Conservation (phyloP, 92 coral and sea anemone genomes). For the Phenganax stokvisi region DNA sequence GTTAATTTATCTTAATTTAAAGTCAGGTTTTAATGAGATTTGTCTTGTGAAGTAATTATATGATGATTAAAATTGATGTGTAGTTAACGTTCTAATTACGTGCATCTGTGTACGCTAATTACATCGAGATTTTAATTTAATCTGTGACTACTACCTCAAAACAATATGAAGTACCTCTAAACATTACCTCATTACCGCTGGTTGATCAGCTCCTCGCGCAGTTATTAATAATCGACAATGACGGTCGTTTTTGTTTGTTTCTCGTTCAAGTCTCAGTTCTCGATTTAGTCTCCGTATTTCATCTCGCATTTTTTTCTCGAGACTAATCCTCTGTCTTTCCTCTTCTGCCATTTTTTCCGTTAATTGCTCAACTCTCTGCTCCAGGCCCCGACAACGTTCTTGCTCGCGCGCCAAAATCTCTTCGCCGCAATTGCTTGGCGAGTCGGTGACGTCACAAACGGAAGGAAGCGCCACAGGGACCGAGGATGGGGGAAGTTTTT, state of each 20-base stretch:
- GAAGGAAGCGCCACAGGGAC: slow-evolving; percentile 9
- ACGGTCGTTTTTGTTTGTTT: not conserved
- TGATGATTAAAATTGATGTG: not conserved
- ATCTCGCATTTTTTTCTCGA: slow-evolving; percentile 57
- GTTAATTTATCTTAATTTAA: slow-evolving; percentile 16
- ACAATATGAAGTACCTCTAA: not conserved
- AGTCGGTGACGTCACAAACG: slow-evolving; percentile 21
- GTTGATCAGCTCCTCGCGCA: not conserved
- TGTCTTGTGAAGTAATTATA: not conserved
- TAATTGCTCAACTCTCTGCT: slow-evolving; percentile 62
- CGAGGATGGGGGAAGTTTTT: slow-evolving; percentile 10
- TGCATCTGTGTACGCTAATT: not conserved
- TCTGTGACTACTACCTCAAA: not conserved
- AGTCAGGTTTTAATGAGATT: not conserved
- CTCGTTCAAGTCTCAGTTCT: slow-evolving; percentile 27
- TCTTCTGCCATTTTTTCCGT: slow-evolving; percentile 61
- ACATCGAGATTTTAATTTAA: not conserved
- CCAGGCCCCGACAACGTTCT: slow-evolving; percentile 60
- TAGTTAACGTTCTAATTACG: slow-evolving; percentile 1
- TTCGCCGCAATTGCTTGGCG: slow-evolving; percentile 9
- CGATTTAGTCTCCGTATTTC: slow-evolving; percentile 31
- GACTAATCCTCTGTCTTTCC: slow-evolving; percentile 59
- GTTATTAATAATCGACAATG: slow-evolving; percentile 32
- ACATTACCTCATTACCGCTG: slow-evolving; percentile 15
- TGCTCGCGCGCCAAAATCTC: slow-evolving; percentile 38